These are phyloP conservation scores for Torymus tubicola DNA, from an alignment of 2,888 invertebrate species.

Conservation along the genomic window DNA sequence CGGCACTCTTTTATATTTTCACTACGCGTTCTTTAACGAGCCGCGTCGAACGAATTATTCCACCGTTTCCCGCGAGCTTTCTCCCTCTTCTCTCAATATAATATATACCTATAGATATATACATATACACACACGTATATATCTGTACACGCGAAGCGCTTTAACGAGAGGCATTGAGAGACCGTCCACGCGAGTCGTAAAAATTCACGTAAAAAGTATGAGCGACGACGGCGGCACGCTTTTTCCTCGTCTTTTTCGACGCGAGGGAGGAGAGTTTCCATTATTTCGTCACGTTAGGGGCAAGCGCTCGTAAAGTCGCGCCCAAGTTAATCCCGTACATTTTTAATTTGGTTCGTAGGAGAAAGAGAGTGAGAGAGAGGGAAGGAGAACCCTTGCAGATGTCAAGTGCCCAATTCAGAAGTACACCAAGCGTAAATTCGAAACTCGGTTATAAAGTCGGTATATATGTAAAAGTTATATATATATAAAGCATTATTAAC, in stretches of 20 bases:
- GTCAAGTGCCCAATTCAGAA: too few species aligned
- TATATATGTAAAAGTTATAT: not conserved
- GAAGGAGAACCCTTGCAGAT: too few species aligned
- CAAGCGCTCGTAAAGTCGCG: constrained; percentile 9
- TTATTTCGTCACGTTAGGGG: not conserved
- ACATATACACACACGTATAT: constrained; percentile 5
- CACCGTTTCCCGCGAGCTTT: constrained; percentile 47
- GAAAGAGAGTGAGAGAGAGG: not conserved
- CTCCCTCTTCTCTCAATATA: constrained; percentile 42
- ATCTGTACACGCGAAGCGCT: constrained; percentile 22
- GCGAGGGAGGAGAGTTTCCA: not conserved
- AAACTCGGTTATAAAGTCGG: not conserved
- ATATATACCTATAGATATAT: constrained; percentile 38
- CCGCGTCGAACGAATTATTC: constrained; percentile 52
- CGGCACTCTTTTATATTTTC: not conserved
- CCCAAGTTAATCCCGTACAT: not conserved
- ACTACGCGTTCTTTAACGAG: not conserved
- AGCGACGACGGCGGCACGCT: too few species aligned
- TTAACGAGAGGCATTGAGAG: constrained; percentile 21
- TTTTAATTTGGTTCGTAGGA: constrained; percentile 21
- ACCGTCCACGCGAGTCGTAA: constrained; percentile 8
- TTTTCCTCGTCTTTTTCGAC: too few species aligned
- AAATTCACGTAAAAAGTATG: constrained; percentile 22
- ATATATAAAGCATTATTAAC: too few species aligned
- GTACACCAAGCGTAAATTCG: too few species aligned